Percentiles rank a stretch among this genome's conserved stretches.
Evolutionary conservation across 2,113 vertebrate species (phyloP).

Genomic region (Kryptolebias marmoratus): DNA sequence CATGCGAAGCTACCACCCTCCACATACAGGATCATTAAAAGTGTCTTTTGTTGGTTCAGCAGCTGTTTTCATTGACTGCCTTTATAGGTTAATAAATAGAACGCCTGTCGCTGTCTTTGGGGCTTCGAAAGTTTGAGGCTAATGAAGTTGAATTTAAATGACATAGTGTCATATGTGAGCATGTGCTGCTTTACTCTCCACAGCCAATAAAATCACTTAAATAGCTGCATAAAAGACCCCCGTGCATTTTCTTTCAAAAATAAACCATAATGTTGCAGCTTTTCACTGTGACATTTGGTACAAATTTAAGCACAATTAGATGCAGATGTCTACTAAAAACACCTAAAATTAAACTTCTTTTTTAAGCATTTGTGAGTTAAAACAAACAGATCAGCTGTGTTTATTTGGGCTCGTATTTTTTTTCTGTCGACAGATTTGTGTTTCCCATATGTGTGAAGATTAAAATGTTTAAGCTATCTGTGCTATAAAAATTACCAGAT

Average conservation of each 20-base stretch:
- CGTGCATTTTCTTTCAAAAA: conserved; percentile 43
- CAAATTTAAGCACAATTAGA: conserved; percentile 42
- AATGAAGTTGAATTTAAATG: conserved; percentile 34
- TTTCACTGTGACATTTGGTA: conserved; percentile 32
- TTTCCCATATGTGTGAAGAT: background rate
- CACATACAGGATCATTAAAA: conserved; percentile 47
- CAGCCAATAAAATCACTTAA: conserved; percentile 41
- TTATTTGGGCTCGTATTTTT: background rate
- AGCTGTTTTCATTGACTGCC: conserved; percentile 56
- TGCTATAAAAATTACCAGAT: background rate
- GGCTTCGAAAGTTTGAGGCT: conserved; percentile 38
- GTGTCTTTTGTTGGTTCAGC: conserved; percentile 57
- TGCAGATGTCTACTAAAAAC: conserved; percentile 3
- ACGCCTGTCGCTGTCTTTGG: conserved; percentile 36
- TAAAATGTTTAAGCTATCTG: background rate
- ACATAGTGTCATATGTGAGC: conserved; percentile 38
- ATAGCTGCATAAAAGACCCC: conserved; percentile 33
- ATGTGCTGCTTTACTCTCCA: conserved; percentile 45
- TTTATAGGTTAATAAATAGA: conserved; percentile 68
- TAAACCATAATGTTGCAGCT: conserved; percentile 27
- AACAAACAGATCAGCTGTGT: background rate
- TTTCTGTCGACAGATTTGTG: background rate
- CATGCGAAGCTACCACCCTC: conserved; percentile 20
- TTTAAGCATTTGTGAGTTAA: background rate
- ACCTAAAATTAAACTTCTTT: conserved; percentile 3